phyloP scores from a whole-genome alignment of 1,140 invertebrate species.

The Gonatopus flavifemur region DNA sequence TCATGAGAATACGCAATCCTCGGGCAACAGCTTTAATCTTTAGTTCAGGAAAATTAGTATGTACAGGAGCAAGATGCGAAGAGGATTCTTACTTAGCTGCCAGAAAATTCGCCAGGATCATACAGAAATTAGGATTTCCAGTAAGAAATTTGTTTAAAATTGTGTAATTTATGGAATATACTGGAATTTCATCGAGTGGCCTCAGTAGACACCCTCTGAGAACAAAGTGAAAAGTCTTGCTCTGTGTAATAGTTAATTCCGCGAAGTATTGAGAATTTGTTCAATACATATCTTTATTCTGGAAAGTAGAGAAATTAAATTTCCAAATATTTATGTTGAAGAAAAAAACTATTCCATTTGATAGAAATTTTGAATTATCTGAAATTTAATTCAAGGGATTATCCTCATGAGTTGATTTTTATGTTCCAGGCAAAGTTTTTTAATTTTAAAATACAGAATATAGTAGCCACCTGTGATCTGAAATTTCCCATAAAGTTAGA shows the following conservation, averaged over 20 bases:
- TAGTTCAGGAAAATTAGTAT: constrained; percentile 97
- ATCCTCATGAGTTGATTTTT: constrained; percentile 4
- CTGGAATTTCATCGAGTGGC: too few relatives aligned
- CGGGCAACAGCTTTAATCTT: constrained; percentile 97
- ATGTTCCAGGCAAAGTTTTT: constrained; percentile 84
- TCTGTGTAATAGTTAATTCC: too few relatives aligned
- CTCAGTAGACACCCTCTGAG: too few relatives aligned
- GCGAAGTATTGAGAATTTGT: too few relatives aligned
- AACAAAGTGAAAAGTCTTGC: too few relatives aligned
- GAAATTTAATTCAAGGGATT: constrained; percentile 6
- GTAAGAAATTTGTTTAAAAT: constrained; percentile 59
- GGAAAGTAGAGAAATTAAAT: too few relatives aligned
- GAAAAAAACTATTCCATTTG: too few relatives aligned
- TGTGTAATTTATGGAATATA: not conserved
- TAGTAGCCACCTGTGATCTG: constrained; percentile 97
- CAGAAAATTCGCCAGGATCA: constrained; percentile 96
- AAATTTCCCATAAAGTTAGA: constrained; percentile 97
- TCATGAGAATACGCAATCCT: constrained; percentile 97
- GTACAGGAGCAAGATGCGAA: constrained; percentile 97
- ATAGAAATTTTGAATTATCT: too few relatives aligned
- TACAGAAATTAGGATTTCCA: constrained; percentile 96
- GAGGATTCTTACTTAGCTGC: constrained; percentile 90
- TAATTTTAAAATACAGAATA: constrained; percentile 99
- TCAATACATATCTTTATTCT: too few relatives aligned
- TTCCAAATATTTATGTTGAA: too few relatives aligned